These are phyloP conservation scores for Antheraea pernyi DNA, from an alignment of 1,140 invertebrate species.

Conservation along the genomic window DNA sequence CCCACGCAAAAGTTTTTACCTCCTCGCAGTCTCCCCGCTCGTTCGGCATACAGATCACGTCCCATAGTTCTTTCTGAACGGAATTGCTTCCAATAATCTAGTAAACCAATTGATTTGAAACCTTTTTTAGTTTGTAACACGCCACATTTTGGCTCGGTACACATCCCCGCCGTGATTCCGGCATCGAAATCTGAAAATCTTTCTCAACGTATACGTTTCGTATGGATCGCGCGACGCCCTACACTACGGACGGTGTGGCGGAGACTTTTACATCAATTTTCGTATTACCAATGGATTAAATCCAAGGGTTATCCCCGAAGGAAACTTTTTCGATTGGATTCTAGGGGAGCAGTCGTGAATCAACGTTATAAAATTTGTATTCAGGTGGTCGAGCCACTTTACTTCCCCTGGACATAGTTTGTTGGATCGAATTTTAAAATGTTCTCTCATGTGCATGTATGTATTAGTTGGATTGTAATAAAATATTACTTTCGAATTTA, in stretches of 20 bases:
- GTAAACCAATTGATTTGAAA: slow-evolving; percentile 60
- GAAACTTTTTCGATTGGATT: slow-evolving; percentile 67
- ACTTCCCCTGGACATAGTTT: slow-evolving; percentile 41
- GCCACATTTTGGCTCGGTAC: slow-evolving; percentile 51
- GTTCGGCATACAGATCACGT: slow-evolving; percentile 60
- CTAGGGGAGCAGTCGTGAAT: slow-evolving; percentile 55
- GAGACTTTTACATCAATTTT: slow-evolving; percentile 76
- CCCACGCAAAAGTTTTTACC: slow-evolving; percentile 19
- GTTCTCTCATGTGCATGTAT: neutral
- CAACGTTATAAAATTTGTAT: slow-evolving; percentile 74
- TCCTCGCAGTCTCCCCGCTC: slow-evolving; percentile 25
- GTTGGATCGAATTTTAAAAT: slow-evolving; percentile 23
- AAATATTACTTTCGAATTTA: neutral
- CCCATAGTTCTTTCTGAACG: slow-evolving; percentile 69
- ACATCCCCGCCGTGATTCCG: slow-evolving; percentile 52
- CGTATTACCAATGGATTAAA: slow-evolving; percentile 77
- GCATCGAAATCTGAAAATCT: slow-evolving; percentile 55
- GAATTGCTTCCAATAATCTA: slow-evolving; percentile 70
- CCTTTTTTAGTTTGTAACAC: slow-evolving; percentile 54
- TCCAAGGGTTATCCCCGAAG: slow-evolving; percentile 59
- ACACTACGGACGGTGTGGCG: slow-evolving; percentile 34
- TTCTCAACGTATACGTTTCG: slow-evolving; percentile 36
- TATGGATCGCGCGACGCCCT: slow-evolving; percentile 48
- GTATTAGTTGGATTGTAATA: neutral
- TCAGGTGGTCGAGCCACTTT: slow-evolving; percentile 54